Evolutionary conservation across 2,888 invertebrate genomes (phyloP).

Genomic region (Deroplatys truncata): DNA sequence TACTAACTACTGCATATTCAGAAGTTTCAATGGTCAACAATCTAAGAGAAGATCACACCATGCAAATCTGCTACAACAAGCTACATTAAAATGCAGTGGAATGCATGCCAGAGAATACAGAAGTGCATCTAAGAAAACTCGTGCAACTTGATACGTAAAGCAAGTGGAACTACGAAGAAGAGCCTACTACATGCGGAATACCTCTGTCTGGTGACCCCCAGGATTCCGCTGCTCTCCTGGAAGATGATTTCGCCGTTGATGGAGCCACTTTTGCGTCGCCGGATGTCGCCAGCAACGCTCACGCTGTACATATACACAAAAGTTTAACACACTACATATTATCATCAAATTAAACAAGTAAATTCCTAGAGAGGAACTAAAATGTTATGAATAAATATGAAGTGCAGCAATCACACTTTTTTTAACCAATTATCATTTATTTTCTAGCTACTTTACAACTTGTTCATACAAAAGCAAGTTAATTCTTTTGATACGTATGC

Average conservation of each 20-base stretch:
- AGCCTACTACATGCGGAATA: constrained; percentile 31
- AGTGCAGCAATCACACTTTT: too few species aligned
- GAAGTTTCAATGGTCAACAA: too few species aligned
- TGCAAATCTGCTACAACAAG: too few species aligned
- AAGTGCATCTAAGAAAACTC: neutral
- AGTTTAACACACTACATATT: neutral
- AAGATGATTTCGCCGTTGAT: constrained; percentile 22
- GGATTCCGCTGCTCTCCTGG: constrained; percentile 20
- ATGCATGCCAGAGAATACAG: neutral
- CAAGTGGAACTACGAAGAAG: neutral
- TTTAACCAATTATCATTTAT: too few species aligned
- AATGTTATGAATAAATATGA: too few species aligned
- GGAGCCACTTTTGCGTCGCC: constrained; percentile 17
- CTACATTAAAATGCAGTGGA: neutral
- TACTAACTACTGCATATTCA: too few species aligned
- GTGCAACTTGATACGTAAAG: neutral
- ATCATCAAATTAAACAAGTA: too few species aligned
- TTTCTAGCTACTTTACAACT: too few species aligned
- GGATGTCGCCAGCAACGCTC: neutral
- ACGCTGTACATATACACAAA: neutral
- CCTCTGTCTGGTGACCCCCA: constrained; percentile 43
- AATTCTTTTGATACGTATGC: too few species aligned
- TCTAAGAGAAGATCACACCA: too few species aligned
- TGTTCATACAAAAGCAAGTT: too few species aligned
- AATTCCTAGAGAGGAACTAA: too few species aligned